phyloP scores from a whole-genome alignment of 2,888 invertebrate genomes.

The Luffia ferchaultella region DNA sequence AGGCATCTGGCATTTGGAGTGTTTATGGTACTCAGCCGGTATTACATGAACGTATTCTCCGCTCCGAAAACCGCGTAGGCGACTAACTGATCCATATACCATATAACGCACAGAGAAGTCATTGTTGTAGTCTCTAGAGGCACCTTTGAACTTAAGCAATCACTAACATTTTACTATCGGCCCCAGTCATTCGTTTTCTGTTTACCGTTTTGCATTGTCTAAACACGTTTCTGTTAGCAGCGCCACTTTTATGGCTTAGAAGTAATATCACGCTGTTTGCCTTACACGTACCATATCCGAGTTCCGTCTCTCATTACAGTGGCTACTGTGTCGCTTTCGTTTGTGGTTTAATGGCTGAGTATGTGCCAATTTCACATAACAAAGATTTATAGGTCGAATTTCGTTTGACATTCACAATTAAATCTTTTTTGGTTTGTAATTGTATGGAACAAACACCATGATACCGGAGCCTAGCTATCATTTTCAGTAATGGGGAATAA shows the following conservation, averaged over 20 bases:
- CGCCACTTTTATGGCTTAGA: neutral
- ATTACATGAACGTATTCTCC: neutral
- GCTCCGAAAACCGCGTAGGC: slow-evolving; percentile 18
- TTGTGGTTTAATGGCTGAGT: neutral
- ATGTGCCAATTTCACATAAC: too few relatives aligned
- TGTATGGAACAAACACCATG: too few relatives aligned
- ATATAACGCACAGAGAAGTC: slow-evolving; percentile 16
- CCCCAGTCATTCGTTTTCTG: slow-evolving; percentile 9
- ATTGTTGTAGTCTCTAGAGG: slow-evolving; percentile 26
- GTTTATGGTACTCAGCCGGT: neutral
- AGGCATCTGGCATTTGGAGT: too few relatives aligned
- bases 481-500: too few relatives aligned
- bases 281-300: too few relatives aligned
- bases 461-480: too few relatives aligned
- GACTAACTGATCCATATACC: slow-evolving; percentile 12
- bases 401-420: too few relatives aligned
- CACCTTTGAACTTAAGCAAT: slow-evolving; percentile 36
- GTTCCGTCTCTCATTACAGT: neutral
- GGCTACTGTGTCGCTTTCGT: neutral
- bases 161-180: slow-evolving; percentile 13
- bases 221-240: slow-evolving; percentile 9
- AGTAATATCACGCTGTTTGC: neutral
- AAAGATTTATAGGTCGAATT: too few relatives aligned
- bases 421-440: too few relatives aligned
- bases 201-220: slow-evolving; percentile 8